A percentile compares a stretch with the other conserved stretches of the same genome.
Conservation (phyloP, 2,797 vertebrate genomes). For the Ibycter americanus region DNA sequence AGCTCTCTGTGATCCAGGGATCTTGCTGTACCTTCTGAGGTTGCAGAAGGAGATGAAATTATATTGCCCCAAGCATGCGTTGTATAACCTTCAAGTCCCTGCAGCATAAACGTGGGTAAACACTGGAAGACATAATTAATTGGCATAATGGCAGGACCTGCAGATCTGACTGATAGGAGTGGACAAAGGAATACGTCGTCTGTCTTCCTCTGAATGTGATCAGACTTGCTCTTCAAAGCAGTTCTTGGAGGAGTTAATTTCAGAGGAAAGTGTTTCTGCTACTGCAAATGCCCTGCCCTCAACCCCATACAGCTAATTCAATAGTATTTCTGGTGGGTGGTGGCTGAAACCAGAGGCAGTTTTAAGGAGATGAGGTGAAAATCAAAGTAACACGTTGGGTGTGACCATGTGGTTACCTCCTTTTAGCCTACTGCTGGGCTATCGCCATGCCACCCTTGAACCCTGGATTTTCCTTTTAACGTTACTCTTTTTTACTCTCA, state of each 20-base stretch:
- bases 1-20: neutral
- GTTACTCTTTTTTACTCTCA: neutral
- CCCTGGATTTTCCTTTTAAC: neutral
- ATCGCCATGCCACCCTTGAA: neutral
- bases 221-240: neutral
- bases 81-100: neutral
- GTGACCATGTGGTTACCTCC: neutral
- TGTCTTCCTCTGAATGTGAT: neutral
- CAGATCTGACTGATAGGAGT: neutral
- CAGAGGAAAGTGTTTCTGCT: neutral
- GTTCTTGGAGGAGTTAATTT: neutral
- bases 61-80: neutral
- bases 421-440: neutral
- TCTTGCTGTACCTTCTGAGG: neutral
- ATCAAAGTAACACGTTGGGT: neutral
- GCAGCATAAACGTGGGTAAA: neutral
- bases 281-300: neutral
- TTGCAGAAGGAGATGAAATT: neutral
- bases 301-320: neutral
- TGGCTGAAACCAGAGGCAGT: neutral
- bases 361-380: neutral
- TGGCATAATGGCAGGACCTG: neutral
- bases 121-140: neutral
- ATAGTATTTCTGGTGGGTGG: neutral
- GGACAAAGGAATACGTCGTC: neutral